Evolutionary conservation across 2,888 invertebrate genomes (phyloP).

Genomic region (Cabera pusaria): DNA sequence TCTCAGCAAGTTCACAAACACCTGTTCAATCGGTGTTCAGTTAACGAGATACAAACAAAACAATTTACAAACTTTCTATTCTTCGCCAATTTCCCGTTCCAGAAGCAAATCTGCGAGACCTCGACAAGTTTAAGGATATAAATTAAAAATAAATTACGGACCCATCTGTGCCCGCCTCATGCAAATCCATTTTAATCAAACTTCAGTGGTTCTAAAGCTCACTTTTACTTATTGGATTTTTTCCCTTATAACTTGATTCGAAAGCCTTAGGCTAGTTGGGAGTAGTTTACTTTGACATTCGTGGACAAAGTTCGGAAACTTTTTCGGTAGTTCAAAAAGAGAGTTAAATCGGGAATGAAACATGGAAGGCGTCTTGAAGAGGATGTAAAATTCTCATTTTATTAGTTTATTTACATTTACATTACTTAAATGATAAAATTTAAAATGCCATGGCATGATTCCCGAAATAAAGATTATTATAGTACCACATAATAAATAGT

Average conservation of each 20-base stretch:
- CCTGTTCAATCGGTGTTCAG: too few relatives aligned
- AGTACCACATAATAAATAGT: too few relatives aligned
- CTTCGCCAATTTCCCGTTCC: conserved; percentile 14
- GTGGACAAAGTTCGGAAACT: conserved; percentile 2
- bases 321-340: conserved; percentile 5
- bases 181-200: conserved; percentile 75
- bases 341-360: too few relatives aligned
- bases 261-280: conserved; percentile 23
- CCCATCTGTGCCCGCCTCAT: conserved; percentile 67
- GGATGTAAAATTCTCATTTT: too few relatives aligned
- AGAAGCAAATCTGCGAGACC: conserved; percentile 43
- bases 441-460: too few relatives aligned
- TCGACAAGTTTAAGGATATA: conserved; percentile 68
- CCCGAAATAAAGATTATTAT: too few relatives aligned
- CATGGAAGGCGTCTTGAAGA: too few relatives aligned
- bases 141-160: conserved; percentile 77
- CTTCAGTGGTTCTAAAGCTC: conserved; percentile 23
- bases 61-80: neutral
- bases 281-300: conserved; percentile 23
- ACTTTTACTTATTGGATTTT: conserved; percentile 54
- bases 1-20: too few relatives aligned
- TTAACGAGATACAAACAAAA: neutral
- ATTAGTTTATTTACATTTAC: too few relatives aligned
- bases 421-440: too few relatives aligned
- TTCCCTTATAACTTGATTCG: conserved; percentile 38